These are phyloP conservation scores for Hippotragus niger DNA, from an alignment of 2,113 vertebrate species.

Conservation along the genomic window DNA sequence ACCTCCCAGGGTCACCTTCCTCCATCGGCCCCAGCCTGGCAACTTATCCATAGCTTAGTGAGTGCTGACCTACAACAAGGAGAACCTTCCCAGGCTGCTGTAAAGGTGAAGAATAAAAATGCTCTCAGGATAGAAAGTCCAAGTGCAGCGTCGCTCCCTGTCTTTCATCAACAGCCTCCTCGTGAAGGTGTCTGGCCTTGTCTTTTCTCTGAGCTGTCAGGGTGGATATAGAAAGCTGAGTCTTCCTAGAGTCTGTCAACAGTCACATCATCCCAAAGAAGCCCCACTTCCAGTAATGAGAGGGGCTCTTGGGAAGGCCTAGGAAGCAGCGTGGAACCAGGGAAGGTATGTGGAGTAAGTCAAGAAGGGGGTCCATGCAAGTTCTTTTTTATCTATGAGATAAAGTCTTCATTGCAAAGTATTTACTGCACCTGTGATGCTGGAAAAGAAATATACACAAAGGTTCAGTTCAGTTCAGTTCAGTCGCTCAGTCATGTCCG, in stretches of 20 bases:
- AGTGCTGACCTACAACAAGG: neutral
- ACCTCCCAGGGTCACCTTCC: neutral
- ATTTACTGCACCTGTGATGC: neutral
- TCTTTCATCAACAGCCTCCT: neutral
- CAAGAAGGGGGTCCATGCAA: neutral
- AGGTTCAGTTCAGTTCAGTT: too few relatives aligned
- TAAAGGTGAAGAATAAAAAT: neutral
- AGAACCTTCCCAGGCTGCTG: too few relatives aligned
- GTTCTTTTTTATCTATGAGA: neutral
- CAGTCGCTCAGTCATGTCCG: too few relatives aligned
- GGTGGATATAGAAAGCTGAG: neutral
- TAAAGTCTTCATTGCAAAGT: neutral
- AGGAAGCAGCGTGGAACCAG: neutral
- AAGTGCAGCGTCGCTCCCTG: accelerated
- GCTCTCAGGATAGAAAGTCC: neutral
- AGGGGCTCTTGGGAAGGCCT: accelerated
- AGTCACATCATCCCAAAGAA: accelerated
- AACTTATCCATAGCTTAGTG: neutral
- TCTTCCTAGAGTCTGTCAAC: neutral
- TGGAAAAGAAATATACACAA: neutral
- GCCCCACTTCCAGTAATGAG: neutral
- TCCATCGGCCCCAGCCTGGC: neutral
- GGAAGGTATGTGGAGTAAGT: neutral
- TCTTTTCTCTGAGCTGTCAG: neutral
- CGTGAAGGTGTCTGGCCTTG: accelerated